Evolutionary conservation across 2,888 invertebrate species (phyloP), one percentile per base, ranked within the genome.

Genomic region (Polydrusus cervinus): DNA sequence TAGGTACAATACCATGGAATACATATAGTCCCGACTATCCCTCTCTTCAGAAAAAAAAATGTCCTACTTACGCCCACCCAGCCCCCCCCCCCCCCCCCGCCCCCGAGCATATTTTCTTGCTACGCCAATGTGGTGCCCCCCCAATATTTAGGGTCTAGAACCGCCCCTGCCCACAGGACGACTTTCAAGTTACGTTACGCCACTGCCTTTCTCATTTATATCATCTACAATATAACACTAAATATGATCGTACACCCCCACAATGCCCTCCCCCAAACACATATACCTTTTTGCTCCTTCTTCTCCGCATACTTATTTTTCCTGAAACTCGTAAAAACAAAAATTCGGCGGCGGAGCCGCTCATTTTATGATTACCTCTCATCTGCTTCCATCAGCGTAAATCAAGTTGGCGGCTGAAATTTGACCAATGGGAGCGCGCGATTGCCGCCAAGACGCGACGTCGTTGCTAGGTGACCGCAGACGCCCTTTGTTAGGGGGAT

Each of bases 321-420:
- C 20, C 65, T 14, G n/a, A 34, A 34, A 51, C 43, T 53, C 70
- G 69, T 69, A 71, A 74, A 74, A 73, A 74, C 69, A 70, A 76
- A 74, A 76, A 70, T 75, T 72, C 72, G 47, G 53, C 57, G 66
- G 65, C 57, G 62, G 43, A 55, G 49, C 57, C 71, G 43, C 57
- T 62, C 60, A 53, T 68, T 72, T 71, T 75, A 75, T 75, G 75
- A 75, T 75, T 71, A 75, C 71, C 75, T 61, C 75, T 75, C 75
- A 75, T 75, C 75, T 75, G 68, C 67, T 61, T 61, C 67, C 76
- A 76, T 76, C 76, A 72, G 72, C 69, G 76, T 76, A 76, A 76
- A 76, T 76, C 72, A 76, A 75, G 71, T 75, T 75, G 75, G 71
- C 71, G 71, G 75, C 61, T 34, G 65, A 30, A 60, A 55, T 72